Percentiles rank a stretch among this genome's conserved stretches.
These are phyloP conservation scores for Gambelia wislizenii DNA, from an alignment of 2,797 vertebrate species.

Conservation along the genomic window DNA sequence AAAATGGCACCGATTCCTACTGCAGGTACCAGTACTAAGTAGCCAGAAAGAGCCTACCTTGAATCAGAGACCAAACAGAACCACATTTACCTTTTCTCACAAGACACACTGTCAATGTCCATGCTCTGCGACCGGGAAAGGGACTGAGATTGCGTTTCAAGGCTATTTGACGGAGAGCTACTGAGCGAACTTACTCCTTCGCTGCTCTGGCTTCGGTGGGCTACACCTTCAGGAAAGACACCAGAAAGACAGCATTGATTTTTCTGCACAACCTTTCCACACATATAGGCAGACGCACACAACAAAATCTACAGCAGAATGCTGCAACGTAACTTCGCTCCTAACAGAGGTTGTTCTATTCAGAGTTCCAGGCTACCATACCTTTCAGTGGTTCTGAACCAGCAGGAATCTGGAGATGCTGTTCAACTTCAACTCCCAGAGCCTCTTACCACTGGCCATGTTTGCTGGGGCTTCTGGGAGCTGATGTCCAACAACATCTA, in stretches of 20 bases:
- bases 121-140: constrained; percentile 99
- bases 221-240: constrained; percentile 85
- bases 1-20: too few species aligned
- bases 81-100: constrained; percentile 95
- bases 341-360: neutral
- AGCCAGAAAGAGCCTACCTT: neutral
- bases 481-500: too few species aligned
- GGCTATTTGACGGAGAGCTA: constrained; percentile 99
- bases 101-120: constrained; percentile 98
- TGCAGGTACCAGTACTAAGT: neutral
- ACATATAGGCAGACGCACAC: neutral
- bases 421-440: too few species aligned
- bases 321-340: accelerated
- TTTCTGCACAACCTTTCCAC: neutral
- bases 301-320: too few species aligned
- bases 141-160: constrained; percentile 98
- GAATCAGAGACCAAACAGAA: neutral
- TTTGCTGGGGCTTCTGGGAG: too few species aligned
- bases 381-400: neutral
- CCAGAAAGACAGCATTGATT: neutral
- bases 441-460: too few species aligned
- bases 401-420: too few species aligned
- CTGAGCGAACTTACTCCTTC: constrained; percentile 99
- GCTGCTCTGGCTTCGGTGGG: constrained; percentile 98
- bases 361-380: neutral